phyloP scores from a whole-genome alignment of 2,113 vertebrate species.

The Callipepla squamata region DNA sequence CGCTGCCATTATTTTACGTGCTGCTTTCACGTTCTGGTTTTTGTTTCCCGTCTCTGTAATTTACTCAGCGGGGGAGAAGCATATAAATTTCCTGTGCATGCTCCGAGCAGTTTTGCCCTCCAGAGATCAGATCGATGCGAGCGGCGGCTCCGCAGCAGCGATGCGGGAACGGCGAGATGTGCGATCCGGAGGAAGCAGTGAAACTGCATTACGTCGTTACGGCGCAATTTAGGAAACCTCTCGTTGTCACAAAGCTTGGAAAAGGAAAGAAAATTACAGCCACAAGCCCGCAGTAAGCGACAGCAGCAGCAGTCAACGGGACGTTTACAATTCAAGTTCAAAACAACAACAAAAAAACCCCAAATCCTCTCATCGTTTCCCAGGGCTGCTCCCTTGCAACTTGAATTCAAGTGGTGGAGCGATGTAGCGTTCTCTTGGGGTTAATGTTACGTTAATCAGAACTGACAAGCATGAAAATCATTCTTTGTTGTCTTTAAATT shows the following conservation, averaged over 20 bases:
- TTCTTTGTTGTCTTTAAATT: constrained; percentile 71
- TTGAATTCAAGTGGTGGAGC: constrained; percentile 47
- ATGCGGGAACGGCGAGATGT: neutral
- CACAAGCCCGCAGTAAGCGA: neutral
- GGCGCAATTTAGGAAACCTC: neutral
- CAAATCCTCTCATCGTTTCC: constrained; percentile 32
- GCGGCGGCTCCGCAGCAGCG: neutral
- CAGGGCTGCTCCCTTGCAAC: neutral
- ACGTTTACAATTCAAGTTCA: neutral
- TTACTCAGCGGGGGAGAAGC: constrained; percentile 15
- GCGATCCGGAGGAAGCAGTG: neutral
- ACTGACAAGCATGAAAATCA: constrained; percentile 72
- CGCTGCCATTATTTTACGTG: neutral
- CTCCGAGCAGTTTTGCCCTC: neutral
- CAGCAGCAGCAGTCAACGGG: neutral
- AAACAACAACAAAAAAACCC: neutral
- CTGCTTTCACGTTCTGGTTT: constrained; percentile 23
- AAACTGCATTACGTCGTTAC: neutral
- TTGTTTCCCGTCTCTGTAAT: constrained; percentile 37
- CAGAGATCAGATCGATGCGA: neutral
- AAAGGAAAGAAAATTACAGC: constrained; percentile 28
- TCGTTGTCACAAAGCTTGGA: neutral
- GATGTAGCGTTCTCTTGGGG: constrained; percentile 50
- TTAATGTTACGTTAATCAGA: constrained; percentile 73
- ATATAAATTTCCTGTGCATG: constrained; percentile 29